Evolutionary conservation across 2,888 invertebrate species (phyloP), one percentile per base, ranked within the genome.

Genomic region (Xylophagus ater): DNA sequence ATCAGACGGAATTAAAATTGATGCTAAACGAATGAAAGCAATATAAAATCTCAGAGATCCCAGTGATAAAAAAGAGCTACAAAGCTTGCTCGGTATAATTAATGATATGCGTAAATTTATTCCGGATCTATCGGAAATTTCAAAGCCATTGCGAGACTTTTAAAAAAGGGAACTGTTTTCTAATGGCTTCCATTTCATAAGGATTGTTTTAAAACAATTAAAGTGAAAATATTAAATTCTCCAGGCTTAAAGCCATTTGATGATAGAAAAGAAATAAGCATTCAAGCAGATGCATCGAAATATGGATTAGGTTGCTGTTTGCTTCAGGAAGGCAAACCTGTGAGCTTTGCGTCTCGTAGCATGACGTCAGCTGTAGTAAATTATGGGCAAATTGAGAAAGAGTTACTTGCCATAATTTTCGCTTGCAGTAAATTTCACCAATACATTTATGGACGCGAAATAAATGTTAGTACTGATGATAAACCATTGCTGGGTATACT

Each of bases 31-130:
- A 15, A 24, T 40, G 12, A 37, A 43, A 17, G 41, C 42, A 24
- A 44, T 47, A 21, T 17, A 31, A 6, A 29, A 47, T 4, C 21
- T 46, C 7, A 34, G 37, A 30, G 28, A 33, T 18, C 48, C 49
- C 1, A 33, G 35, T 15, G 46, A 46, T 31, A 47, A 46, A 12
- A 43, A 46, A 29, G 44, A 42, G 12, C 28, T 52, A 8, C 37
- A 45, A 29, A 41, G 29, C 30, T 15, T 50, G n/a, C 28, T 50
- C 12, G 49, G 48, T 8, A 43, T 50, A 35, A 24, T 48, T 13
- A 51, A 45, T 26, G 51, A 46, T 36, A 18, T 51, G n/a, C 34
- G 44, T 30, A 12, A 15, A 10, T 51, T 46, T 37, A 45, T 51
- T 25, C 40, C 43, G 3, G 42, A 51, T 40, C 20, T 48, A 4